These are phyloP conservation scores for Ormyrus nitidulus DNA, from an alignment of 2,888 invertebrate species.

Conservation along the genomic window DNA sequence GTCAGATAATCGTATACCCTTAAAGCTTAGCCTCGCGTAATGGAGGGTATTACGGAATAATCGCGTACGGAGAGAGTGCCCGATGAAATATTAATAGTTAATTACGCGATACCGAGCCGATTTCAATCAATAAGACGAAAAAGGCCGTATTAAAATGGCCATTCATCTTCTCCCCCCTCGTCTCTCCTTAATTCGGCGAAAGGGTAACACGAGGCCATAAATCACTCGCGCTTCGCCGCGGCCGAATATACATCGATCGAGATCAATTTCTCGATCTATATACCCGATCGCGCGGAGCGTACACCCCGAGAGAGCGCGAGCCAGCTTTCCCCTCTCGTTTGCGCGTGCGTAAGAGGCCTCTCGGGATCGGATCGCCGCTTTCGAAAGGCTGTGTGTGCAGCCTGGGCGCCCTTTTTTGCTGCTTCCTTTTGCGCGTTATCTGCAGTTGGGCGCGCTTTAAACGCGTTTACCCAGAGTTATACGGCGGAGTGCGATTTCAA, in stretches of 20 bases:
- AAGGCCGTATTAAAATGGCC: slow-evolving; percentile 26
- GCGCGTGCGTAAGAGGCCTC: too few species aligned
- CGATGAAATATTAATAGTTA: slow-evolving; percentile 54
- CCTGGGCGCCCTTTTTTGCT: too few species aligned
- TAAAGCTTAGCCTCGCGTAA: slow-evolving; percentile 14
- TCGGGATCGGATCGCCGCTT: too few species aligned
- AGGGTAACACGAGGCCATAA: slow-evolving; percentile 29
- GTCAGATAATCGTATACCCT: slow-evolving; percentile 17
- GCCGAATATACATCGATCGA: slow-evolving; percentile 4
- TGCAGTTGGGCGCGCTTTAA: too few species aligned
- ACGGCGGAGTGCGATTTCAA: too few species aligned
- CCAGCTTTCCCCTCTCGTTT: neutral
- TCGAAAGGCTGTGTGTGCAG: too few species aligned
- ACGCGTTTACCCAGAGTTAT: too few species aligned
- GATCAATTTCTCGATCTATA: slow-evolving; percentile 24
- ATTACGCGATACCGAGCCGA: slow-evolving; percentile 47
- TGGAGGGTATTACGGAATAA: slow-evolving; percentile 39
- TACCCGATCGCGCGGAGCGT: neutral
- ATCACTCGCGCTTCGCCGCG: slow-evolving; percentile 26
- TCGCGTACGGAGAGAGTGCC: neutral
- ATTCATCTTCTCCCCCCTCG: slow-evolving; percentile 30
- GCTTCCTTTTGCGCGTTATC: too few species aligned
- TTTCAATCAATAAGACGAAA: slow-evolving; percentile 47
- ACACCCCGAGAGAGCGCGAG: neutral
- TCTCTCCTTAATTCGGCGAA: slow-evolving; percentile 39